Base-by-base conservation (phyloP, 2,888 invertebrate genomes). In the Amaurobius ferox region DNA sequence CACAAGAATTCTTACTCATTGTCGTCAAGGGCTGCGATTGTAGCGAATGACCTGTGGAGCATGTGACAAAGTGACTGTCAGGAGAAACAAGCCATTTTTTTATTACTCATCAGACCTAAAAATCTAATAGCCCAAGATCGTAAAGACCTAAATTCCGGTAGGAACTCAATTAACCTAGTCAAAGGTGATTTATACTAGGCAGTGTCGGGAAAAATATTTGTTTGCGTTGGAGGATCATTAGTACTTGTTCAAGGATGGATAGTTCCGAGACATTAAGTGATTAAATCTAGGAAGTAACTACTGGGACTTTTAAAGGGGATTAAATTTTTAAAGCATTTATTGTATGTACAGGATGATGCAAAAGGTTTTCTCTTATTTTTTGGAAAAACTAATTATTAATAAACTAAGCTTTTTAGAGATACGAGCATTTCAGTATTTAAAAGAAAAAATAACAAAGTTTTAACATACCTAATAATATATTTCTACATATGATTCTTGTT, bases 71-170 rank as follows among this genome's bases (percentile, higher is more conserved):
- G 55, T 55, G 55, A 23, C 23, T 55, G 55, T 55, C 55, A 55
- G 23, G 23, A 23, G 55, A 55, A 55, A 55, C 23, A 55, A 7
- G 35, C 6, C 6, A 5, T 9, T 13, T 23, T 55, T 55, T 44
- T 55, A 23, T 55, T 55, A 55, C 23, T 23, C 23, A 23, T 23
- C 55, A 55, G 55, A 55, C 55, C 55, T 55, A 55, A 55, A 55
- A 55, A 55, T 55, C 7, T 55, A 55, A 55, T 55, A 55, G 55
- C 55, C 23, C 3, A 23, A 55, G 55, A 23, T 23, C 55, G 19
- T 55, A 55, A 55, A 55, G 55, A 55, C 55, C 55, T 55, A 55
- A 55, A 55, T 55, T 55, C 55, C 55, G 55, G 55, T 23, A 55
- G 23, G 55, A 55, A 55, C 55, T 55, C 55, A 55, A 55, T 55